Evolutionary conservation across 2,888 invertebrate genomes (phyloP), one percentile per base, ranked within the genome.

Genomic region (Acheta domesticus): DNA sequence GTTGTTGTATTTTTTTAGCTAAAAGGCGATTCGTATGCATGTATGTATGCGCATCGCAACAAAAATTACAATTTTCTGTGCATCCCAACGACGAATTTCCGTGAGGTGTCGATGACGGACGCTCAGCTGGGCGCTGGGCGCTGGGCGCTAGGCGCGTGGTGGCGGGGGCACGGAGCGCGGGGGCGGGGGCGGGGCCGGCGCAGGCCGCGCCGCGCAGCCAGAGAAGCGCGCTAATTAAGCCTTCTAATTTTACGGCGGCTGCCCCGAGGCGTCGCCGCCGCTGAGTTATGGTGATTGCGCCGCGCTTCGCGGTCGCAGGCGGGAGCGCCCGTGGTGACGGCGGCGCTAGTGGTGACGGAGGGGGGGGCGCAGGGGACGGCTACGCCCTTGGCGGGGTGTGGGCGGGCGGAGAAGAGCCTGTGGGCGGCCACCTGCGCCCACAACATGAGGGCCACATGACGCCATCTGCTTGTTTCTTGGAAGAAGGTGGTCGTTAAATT

Each of bases 231-330:
- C 62, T 62, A 62, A 62, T 62, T 62, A 62, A 62, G 62, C n/a
- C 62, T 62, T 62, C 62, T 62, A 62, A 62, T 62, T 62, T 62
- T 62, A 62, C 62, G 62, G 16, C 62, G 62, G 16, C n/a, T 62
- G n/a, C 62, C 62, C 62, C n/a, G 62, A 62, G 62, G 62, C n/a
- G 62, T 5, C 62, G 62, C 62, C 16, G n/a, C 62, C 8, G n/a
- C 62, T 62, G n/a, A 62, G 62, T 62, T 62, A 62, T 62, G 62
- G 62, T 62, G 62, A 62, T 62, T 62, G 62, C 62, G n/a, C n/a
- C 8, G 62, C 62, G 62, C 62, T 4, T 8, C 62, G n/a, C 62
- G 62, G 62, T 19, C 62, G 62, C 62, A 5, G 62, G 62, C n/a
- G 62, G n/a, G 16, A 11, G n/a, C 14, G 62, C 62, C 19, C 14